Evolutionary conservation across 2,888 invertebrate genomes (phyloP).

Genomic region (Tachystola acroxantha): DNA sequence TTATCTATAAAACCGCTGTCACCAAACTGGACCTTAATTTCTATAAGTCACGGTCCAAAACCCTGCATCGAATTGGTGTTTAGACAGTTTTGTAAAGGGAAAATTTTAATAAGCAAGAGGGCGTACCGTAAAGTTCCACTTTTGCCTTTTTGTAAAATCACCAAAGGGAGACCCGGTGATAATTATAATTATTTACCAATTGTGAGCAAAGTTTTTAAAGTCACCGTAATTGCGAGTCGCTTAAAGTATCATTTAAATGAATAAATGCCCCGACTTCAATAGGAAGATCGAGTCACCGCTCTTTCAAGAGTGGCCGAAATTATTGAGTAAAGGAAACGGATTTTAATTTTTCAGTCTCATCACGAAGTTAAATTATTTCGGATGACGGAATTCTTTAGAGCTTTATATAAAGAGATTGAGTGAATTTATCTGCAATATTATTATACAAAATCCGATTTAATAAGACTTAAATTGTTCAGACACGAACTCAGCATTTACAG

Average conservation of each 20-base stretch:
- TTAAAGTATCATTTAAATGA: slow-evolving; percentile 68
- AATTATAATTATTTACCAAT: slow-evolving; percentile 77
- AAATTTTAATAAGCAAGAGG: slow-evolving; percentile 70
- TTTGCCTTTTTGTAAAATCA: slow-evolving; percentile 68
- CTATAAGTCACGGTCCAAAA: slow-evolving; percentile 33
- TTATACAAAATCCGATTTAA: slow-evolving; percentile 37
- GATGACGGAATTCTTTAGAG: slow-evolving; percentile 56
- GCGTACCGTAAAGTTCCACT: slow-evolving; percentile 62
- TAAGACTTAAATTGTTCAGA: slow-evolving; percentile 27
- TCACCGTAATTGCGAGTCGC: slow-evolving; percentile 60
- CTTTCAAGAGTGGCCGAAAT: slow-evolving; percentile 41
- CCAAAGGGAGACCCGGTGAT: slow-evolving; percentile 63
- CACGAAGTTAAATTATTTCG: slow-evolving; percentile 64
- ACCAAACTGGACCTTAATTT: slow-evolving; percentile 40
- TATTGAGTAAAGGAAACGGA: slow-evolving; percentile 43
- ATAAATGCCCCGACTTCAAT: slow-evolving; percentile 56
- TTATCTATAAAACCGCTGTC: slow-evolving; percentile 40
- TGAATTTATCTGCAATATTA: slow-evolving; percentile 38
- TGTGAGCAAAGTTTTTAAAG: slow-evolving; percentile 61
- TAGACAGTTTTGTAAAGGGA: slow-evolving; percentile 44
- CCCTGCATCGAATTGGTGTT: slow-evolving; percentile 26
- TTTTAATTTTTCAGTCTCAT: slow-evolving; percentile 55
- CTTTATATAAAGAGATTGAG: slow-evolving; percentile 47
- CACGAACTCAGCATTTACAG: slow-evolving; percentile 22
- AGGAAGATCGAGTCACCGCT: slow-evolving; percentile 39